phyloP scores from a whole-genome alignment of 2,888 invertebrate species.

The Phyllotreta cruciferae region DNA sequence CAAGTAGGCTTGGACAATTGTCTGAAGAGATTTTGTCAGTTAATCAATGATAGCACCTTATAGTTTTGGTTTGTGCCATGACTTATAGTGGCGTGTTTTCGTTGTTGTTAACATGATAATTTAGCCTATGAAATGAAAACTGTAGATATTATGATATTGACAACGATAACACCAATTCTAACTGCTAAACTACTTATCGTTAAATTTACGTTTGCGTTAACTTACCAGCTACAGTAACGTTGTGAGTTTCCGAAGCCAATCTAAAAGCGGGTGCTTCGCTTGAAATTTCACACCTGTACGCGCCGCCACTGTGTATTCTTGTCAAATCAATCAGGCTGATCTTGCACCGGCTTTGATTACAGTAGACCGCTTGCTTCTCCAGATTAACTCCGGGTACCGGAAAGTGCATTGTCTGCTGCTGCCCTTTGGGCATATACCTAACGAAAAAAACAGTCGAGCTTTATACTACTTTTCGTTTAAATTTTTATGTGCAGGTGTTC shows the following conservation, averaged over 20 bases:
- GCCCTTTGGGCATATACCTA: slow-evolving; percentile 52
- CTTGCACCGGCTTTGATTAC: slow-evolving; percentile 55
- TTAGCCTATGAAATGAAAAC: no score
- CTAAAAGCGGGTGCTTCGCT: slow-evolving; percentile 68
- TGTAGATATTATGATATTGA: no score
- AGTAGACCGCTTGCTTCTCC: slow-evolving; percentile 49
- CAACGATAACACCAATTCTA: no score
- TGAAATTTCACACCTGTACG: slow-evolving; percentile 69
- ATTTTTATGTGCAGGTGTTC: no score
- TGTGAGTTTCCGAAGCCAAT: slow-evolving; percentile 65
- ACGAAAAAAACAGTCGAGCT: background rate
- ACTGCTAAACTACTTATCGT: no score
- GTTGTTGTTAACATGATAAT: no score
- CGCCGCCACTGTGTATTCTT: slow-evolving; percentile 61
- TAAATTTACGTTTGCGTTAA: background rate
- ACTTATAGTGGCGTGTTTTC: no score
- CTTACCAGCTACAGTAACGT: slow-evolving; percentile 68
- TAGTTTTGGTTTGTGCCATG: no score
- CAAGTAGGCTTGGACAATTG: no score
- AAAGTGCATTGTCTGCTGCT: slow-evolving; percentile 47
- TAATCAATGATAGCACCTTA: no score
- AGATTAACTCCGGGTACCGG: slow-evolving; percentile 58
- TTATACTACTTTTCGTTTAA: no score
- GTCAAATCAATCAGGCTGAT: slow-evolving; percentile 57
- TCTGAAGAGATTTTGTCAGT: no score